Evolutionary conservation across 2,888 invertebrate species (phyloP), one percentile per base, ranked within the genome.

Genomic region (Microlaimidae sp.): DNA sequence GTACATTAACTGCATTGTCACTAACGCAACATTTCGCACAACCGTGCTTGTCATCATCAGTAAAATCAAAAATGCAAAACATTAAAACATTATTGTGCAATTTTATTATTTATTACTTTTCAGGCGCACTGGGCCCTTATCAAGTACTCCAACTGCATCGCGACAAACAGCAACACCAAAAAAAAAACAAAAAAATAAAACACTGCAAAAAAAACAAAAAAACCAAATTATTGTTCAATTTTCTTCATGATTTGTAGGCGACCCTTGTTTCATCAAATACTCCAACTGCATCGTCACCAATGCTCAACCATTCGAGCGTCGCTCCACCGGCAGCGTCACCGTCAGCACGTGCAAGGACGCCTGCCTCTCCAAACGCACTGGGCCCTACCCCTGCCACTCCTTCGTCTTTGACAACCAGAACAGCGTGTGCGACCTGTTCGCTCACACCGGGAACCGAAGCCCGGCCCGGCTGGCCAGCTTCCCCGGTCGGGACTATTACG

Each of bases 341-440:
- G 17, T 57, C 7, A 27, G 52, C 3, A 28, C n/a, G 2, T 54
- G 54, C 46, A 42, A 54, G 27, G 21, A 52, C 19, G 17, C 26
- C 21, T 53, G 53, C 27, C 38, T 26, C n/a, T 32, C 17, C 23
- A 7, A 10, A 7, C 5, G 5, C 17, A 10, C 59, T 21, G 65
- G 66, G 13, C 61, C 62, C 48, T 68, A 65, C 58, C 60, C 59
- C 49, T 69, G 67, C 49, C 59, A 64, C 13, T 66, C 67, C 1
- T 68, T 69, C 52, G 68, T 69, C 29, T 69, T 63, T 56, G 68
- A 69, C 57, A 66, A 66, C 51, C 55, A 64, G 25, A 67, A 69
- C 57, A 48, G 17, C 24, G 62, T 67, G 3, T 69, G 69, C 53
- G 69, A 69, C 45, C 60, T 69, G 1, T 69, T 69, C 56, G 66